Conservation (phyloP, 1,140 invertebrate species). For the Atta texana region DNA sequence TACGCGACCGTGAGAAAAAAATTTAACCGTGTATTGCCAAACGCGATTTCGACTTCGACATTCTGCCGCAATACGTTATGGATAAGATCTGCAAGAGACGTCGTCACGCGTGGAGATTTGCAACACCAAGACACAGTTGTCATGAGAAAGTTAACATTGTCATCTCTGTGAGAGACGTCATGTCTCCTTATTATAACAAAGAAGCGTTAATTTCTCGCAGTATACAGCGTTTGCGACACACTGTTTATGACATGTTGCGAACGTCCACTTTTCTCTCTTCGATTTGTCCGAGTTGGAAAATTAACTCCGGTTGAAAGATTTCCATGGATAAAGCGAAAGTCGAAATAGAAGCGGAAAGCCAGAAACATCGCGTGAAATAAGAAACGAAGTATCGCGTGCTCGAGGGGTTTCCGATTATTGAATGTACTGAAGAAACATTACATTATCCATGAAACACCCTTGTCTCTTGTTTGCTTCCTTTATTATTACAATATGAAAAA, state of each 20-base stretch:
- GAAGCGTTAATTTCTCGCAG: not conserved
- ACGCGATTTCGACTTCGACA: not conserved
- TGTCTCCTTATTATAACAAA: not conserved
- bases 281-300: not conserved
- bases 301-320: not conserved
- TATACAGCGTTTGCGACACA: not conserved
- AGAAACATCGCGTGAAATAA: not conserved
- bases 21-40: not conserved
- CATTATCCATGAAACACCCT: not conserved
- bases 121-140: not conserved
- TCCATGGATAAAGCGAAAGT: not conserved
- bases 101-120: not conserved
- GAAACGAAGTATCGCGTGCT: conserved; percentile 12
- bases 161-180: not conserved
- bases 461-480: not conserved
- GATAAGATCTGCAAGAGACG: conserved; percentile 8
- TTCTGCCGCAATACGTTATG: not conserved
- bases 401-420: not conserved
- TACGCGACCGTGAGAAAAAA: not conserved
- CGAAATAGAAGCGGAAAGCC: not conserved
- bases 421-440: conserved; percentile 6
- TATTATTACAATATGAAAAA: conserved; percentile 14
- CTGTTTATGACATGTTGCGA: too few species aligned
- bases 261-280: not conserved
- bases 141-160: conserved; percentile 18